phyloP scores from a whole-genome alignment of 2,113 vertebrate genomes.

The Rhagologus leucostigma region DNA sequence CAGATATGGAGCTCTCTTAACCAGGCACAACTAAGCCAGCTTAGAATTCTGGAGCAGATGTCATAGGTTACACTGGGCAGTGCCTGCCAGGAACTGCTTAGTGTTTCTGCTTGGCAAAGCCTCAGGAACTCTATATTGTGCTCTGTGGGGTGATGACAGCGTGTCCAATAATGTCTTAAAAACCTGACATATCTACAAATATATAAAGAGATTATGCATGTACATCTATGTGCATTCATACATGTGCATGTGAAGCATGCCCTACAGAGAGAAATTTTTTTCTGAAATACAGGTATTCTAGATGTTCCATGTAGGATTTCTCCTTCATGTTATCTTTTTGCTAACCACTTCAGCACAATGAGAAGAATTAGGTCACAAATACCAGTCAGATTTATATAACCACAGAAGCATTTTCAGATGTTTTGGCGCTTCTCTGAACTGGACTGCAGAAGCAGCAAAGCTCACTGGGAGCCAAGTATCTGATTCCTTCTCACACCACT shows the following conservation, averaged over 20 bases:
- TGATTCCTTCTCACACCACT: not conserved
- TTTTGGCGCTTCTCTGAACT: not conserved
- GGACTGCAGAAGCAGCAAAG: not conserved
- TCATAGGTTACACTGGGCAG: not conserved
- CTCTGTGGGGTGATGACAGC: not conserved
- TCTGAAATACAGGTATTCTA: not conserved
- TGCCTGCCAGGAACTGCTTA: not conserved
- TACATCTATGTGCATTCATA: not conserved
- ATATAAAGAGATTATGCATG: not conserved
- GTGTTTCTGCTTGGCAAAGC: not conserved
- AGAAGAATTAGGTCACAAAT: not conserved
- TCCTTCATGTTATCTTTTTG: not conserved
- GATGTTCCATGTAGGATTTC: not conserved
- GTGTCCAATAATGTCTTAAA: not conserved
- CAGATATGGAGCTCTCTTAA: not conserved
- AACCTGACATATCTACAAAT: not conserved
- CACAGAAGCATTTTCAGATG: not conserved
- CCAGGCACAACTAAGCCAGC: not conserved
- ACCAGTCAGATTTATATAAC: not conserved
- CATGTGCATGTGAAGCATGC: not conserved
- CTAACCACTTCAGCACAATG: not conserved
- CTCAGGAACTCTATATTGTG: not conserved
- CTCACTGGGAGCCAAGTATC: not conserved
- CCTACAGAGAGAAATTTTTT: not conserved
- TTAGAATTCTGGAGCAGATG: not conserved